A percentile compares a stretch with the other conserved stretches of the same genome.
Evolutionary conservation across 2,797 vertebrate genomes (phyloP).

Genomic region (Alcedo quadribrachys): DNA sequence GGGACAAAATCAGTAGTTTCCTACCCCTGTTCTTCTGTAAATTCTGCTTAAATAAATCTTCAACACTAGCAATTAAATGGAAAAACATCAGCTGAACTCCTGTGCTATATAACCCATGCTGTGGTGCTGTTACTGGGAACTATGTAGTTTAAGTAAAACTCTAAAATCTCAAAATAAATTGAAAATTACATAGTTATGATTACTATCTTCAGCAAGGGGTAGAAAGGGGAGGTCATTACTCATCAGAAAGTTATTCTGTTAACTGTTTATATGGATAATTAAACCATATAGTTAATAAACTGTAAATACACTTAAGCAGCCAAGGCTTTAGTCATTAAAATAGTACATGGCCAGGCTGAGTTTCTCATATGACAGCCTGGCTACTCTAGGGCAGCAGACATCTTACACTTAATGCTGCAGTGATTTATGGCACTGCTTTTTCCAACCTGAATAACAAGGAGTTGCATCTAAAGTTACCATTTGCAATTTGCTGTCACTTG

Average conservation of each 20-base stretch:
- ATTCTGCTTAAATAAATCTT: neutral
- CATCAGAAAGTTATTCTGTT: neutral
- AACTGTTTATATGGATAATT: neutral
- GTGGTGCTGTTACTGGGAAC: neutral
- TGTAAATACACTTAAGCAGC: neutral
- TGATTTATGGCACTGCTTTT: neutral
- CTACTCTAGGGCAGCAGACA: neutral
- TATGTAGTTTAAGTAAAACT: neutral
- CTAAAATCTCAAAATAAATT: neutral
- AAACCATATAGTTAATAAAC: neutral
- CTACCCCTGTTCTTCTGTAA: neutral
- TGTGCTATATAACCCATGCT: neutral
- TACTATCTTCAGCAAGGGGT: neutral
- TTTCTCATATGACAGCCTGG: neutral
- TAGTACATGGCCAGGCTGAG: neutral
- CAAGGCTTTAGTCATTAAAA: neutral
- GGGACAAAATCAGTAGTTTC: neutral
- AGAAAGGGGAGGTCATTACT: neutral
- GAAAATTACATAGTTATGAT: neutral
- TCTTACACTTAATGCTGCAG: neutral
- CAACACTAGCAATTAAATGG: neutral
- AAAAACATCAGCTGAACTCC: neutral
- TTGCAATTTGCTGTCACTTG: neutral
- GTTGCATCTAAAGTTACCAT: neutral
- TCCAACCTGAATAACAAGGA: neutral